These are phyloP conservation scores for Cybosia mesomella DNA, from an alignment of 2,888 invertebrate species.

Conservation along the genomic window DNA sequence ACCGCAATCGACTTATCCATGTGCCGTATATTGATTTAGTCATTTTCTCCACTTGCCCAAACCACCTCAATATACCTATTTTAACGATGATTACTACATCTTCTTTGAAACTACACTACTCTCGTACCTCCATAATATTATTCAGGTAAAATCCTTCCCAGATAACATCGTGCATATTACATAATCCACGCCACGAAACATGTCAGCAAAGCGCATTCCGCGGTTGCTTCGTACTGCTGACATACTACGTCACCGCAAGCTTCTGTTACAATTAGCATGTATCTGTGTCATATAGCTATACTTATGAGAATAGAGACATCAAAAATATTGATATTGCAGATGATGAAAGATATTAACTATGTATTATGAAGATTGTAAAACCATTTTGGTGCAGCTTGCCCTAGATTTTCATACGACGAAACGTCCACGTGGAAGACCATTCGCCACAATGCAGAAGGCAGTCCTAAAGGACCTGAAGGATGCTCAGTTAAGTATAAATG, in stretches of 20 bases:
- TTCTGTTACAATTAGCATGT: slow-evolving; percentile 23
- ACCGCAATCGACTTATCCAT: no score
- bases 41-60: neutral
- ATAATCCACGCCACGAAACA: neutral
- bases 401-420: no score
- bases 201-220: slow-evolving; percentile 40
- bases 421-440: no score
- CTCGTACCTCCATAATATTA: neutral
- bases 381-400: no score
- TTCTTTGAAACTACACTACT: neutral
- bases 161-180: neutral
- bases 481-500: no score
- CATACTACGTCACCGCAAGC: slow-evolving; percentile 35
- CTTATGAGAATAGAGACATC: no score
- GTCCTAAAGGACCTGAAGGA: no score
- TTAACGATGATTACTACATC: neutral
- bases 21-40: no score
- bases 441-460: no score
- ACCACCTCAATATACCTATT: neutral
- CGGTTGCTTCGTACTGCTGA: slow-evolving; percentile 21
- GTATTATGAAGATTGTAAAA: no score
- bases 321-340: no score
- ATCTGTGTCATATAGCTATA: neutral
- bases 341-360: no score
- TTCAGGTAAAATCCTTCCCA: neutral